A percentile compares a stretch with the other conserved stretches of the same genome.
Evolutionary conservation across 2,113 vertebrate species (phyloP).

Genomic region (Morone saxatilis): DNA sequence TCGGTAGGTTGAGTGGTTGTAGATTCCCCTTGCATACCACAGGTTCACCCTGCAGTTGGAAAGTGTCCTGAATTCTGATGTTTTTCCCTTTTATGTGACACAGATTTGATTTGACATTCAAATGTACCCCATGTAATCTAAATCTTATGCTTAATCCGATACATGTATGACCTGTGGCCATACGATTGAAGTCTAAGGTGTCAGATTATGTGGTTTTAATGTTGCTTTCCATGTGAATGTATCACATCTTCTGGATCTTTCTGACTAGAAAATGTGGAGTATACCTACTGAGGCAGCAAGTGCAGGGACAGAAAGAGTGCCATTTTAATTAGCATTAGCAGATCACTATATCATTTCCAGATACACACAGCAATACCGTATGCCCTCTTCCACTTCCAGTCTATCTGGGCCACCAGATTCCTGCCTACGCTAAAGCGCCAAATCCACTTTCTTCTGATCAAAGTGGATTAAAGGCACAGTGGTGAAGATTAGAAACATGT

Average conservation of each 20-base stretch:
- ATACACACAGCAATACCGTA: background rate
- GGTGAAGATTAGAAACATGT: conserved; percentile 67
- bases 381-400: conserved; percentile 8
- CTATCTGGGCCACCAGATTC: conserved; percentile 57
- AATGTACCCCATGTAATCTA: background rate
- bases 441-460: conserved; percentile 75
- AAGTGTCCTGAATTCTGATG: background rate
- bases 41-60: conserved; percentile 19
- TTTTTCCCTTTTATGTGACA: background rate
- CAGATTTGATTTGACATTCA: conserved; percentile 31
- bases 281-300: background rate
- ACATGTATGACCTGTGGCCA: background rate
- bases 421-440: conserved; percentile 26
- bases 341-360: background rate
- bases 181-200: background rate
- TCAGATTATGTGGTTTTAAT: conserved; percentile 16
- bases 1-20: background rate
- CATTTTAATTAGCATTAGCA: conserved; percentile 14
- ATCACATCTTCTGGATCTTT: background rate
- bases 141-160: conserved; percentile 12
- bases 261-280: background rate
- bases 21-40: background rate
- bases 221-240: background rate
- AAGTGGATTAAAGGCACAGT: conserved; percentile 73
- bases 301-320: background rate